Evolutionary conservation across 1,140 invertebrate species (phyloP).

Genomic region (Teleopsis dalmanni): DNA sequence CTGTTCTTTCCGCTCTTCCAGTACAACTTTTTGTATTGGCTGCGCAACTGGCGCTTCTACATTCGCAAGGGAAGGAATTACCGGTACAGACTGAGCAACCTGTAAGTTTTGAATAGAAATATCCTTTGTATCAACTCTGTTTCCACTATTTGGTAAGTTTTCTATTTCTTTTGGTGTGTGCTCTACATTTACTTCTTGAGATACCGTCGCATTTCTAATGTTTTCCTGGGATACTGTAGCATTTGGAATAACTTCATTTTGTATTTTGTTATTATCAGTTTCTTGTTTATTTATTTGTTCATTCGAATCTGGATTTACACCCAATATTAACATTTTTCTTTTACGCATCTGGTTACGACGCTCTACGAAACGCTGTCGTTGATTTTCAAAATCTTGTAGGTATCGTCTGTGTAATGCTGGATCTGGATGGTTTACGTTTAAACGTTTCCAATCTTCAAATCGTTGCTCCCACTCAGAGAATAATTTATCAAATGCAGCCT

Average conservation of each 20-base stretch:
- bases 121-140: too few relatives aligned
- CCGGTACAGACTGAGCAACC: too few relatives aligned
- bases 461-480: slow-evolving; percentile 79
- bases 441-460: slow-evolving; percentile 75
- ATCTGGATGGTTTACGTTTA: slow-evolving; percentile 78
- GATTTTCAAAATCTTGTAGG: slow-evolving; percentile 74
- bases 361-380: slow-evolving; percentile 66
- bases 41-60: too few relatives aligned
- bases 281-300: neutral
- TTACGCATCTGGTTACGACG: slow-evolving; percentile 70
- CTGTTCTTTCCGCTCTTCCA: neutral
- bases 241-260: neutral
- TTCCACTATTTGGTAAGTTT: too few relatives aligned
- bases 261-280: neutral
- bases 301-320: neutral
- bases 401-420: slow-evolving; percentile 74
- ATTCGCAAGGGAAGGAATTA: too few relatives aligned
- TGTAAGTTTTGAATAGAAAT: too few relatives aligned
- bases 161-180: neutral
- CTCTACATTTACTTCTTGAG: neutral
- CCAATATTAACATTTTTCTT: slow-evolving; percentile 40
- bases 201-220: neutral
- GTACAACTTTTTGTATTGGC: neutral
- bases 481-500: slow-evolving; percentile 70
- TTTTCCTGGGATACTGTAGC: neutral